Evolutionary conservation across 1,140 invertebrate species (phyloP), one percentile per base, ranked within the genome.

Genomic region (Orchestia grillus): DNA sequence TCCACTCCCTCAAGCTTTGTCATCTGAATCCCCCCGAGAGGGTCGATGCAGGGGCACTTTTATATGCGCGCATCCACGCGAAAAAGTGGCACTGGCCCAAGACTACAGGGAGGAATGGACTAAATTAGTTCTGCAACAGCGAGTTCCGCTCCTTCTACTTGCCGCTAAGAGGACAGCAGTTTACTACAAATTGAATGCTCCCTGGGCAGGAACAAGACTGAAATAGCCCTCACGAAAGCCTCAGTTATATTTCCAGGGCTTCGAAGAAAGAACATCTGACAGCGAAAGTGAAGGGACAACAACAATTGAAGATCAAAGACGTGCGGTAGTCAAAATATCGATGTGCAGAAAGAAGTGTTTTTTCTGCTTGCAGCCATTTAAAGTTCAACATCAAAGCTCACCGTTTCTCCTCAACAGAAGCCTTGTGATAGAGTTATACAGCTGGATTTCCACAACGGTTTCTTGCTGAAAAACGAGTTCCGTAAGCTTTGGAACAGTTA

Each of bases 151-250:
- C 41, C 15, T 43, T 90, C n/a, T 11, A 90, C n/a, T 90, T 90
- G 36, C 43, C 41, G 88, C 88, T 42, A 77, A 77, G 62, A 90
- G 88, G 36, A 90, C 88, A 42, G 11, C 88, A 19, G 4, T 90
- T 90, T 36, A 90, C 88, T 90, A 90, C 88, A 90, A 90, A 90
- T 90, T 90, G 88, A 41, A 90, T 90, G 88, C 15, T 90, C 41
- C n/a, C 43, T 19, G 41, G 88, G 0, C 62, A 77, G 62, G 42
- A 44, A 41, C 88, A 90, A 42, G 88, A 36, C 43, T 16, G 42
- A 90, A 90, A 3, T 16, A 90, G 88, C 88, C 42, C n/a, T 90
- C 62, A 36, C 36, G 62, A 36, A 77, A 77, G 62, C 62, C 62
- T 77, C 28, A 77, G 15, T 36, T 77, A 36, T 36, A 77, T 77